A percentile compares a stretch with the other conserved stretches of the same genome.
Conservation (phyloP, 2,113 vertebrate genomes). For the Toxostoma redivivum region DNA sequence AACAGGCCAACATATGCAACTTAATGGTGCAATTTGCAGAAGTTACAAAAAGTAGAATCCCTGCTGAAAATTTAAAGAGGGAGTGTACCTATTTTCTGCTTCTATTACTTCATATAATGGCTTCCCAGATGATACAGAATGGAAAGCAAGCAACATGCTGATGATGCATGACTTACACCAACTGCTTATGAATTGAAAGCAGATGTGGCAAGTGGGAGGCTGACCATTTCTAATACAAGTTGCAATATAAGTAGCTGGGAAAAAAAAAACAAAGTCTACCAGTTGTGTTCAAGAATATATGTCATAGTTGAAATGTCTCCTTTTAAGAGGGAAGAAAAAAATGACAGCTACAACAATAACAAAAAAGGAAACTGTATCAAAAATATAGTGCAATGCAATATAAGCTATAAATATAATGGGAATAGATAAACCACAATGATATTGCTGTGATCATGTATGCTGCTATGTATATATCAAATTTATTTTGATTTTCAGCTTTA, state of each 20-base stretch:
- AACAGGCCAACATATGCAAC: conserved; percentile 61
- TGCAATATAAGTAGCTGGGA: background rate
- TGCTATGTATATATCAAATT: background rate
- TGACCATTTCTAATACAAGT: conserved; percentile 10
- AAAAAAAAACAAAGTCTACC: background rate
- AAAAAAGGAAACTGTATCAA: background rate
- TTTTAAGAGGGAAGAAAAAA: background rate
- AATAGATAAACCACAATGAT: background rate
- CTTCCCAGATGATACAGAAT: conserved; percentile 47
- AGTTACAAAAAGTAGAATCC: conserved; percentile 39
- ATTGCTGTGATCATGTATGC: background rate
- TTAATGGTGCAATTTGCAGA: conserved; percentile 60
- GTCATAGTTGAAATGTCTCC: background rate
- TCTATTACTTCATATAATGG: conserved; percentile 53
- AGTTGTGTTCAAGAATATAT: background rate
- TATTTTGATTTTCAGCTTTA: background rate
- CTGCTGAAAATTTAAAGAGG: conserved; percentile 61
- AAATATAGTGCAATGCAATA: background rate
- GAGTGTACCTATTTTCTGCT: conserved; percentile 47
- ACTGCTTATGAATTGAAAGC: conserved; percentile 60
- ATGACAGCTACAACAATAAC: background rate
- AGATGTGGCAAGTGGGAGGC: conserved; percentile 63
- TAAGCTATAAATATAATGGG: background rate
- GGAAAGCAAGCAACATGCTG: conserved; percentile 33
- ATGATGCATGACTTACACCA: conserved; percentile 57